Conservation (phyloP, 2,888 invertebrate species). For the Tortrix viridana region DNA sequence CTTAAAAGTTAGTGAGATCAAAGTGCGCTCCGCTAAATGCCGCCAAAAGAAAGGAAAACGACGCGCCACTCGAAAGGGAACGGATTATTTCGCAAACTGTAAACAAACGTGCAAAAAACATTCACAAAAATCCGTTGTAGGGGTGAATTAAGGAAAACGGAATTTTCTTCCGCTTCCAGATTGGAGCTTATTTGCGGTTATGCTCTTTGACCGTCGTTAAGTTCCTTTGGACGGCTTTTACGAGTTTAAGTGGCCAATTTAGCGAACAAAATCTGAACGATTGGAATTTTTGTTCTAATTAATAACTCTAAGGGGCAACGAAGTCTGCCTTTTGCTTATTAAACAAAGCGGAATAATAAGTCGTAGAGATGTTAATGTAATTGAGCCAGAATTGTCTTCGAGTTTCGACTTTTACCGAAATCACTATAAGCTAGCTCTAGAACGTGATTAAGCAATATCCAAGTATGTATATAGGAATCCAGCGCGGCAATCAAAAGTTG, state of each 20-base stretch:
- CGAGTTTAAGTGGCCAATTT: slow-evolving; percentile 83
- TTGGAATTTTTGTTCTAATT: slow-evolving; percentile 83
- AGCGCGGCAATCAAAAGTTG: slow-evolving; percentile 81
- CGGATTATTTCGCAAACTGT: slow-evolving; percentile 69
- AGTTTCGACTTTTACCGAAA: background rate
- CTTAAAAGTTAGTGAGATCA: slow-evolving; percentile 25
- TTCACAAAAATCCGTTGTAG: slow-evolving; percentile 71
- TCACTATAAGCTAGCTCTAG: slow-evolving; percentile 44
- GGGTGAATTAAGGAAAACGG: slow-evolving; percentile 80
- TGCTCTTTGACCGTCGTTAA: slow-evolving; percentile 84
- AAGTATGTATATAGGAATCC: slow-evolving; percentile 70
- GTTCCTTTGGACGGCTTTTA: slow-evolving; percentile 80
- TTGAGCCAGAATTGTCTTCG: slow-evolving; percentile 50
- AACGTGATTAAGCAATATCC: slow-evolving; percentile 76
- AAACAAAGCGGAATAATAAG: slow-evolving; percentile 71
- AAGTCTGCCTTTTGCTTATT: slow-evolving; percentile 68
- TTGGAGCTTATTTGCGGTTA: slow-evolving; percentile 84
- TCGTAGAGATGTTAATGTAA: slow-evolving; percentile 61
- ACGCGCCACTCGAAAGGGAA: slow-evolving; percentile 39
- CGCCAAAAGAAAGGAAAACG: slow-evolving; percentile 30
- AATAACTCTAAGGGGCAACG: slow-evolving; percentile 72
- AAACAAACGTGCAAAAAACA: slow-evolving; percentile 68
- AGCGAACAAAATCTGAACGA: slow-evolving; percentile 80
- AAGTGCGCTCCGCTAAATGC: slow-evolving; percentile 23
- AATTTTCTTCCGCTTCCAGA: slow-evolving; percentile 78